Evolutionary conservation across 2,888 invertebrate genomes (phyloP).

Genomic region (Acanthococcus lagerstroemiae): DNA sequence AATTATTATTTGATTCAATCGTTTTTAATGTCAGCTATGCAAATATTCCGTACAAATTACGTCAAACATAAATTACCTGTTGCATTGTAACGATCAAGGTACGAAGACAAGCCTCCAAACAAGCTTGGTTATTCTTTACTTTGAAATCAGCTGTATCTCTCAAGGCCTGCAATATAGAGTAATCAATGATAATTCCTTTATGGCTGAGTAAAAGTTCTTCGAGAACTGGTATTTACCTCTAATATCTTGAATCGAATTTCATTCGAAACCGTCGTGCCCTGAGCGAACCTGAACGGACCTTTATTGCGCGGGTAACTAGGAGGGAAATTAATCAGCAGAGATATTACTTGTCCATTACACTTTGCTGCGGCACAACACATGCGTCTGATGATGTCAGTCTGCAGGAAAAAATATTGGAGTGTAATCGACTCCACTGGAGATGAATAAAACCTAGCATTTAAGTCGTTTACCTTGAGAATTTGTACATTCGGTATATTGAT

Average conservation of each 20-base stretch:
- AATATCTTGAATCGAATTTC: slow-evolving; percentile 60
- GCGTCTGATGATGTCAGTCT: slow-evolving; percentile 50
- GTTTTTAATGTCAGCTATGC: too few relatives aligned
- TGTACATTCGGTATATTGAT: slow-evolving; percentile 63
- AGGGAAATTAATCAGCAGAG: slow-evolving; percentile 60
- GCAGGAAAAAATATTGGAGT: not conserved
- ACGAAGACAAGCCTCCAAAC: slow-evolving; percentile 75
- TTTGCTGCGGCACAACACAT: slow-evolving; percentile 51
- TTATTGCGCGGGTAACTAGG: slow-evolving; percentile 60
- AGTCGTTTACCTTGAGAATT: slow-evolving; percentile 42
- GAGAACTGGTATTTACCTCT: too few relatives aligned
- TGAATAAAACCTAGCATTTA: not conserved
- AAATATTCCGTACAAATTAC: too few relatives aligned
- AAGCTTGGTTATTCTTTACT: slow-evolving; percentile 73
- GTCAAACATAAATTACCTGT: slow-evolving; percentile 44
- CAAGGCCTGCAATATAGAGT: slow-evolving; percentile 45
- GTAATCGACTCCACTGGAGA: slow-evolving; percentile 50
- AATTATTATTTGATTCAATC: too few relatives aligned
- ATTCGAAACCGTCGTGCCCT: slow-evolving; percentile 59
- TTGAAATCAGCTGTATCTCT: slow-evolving; percentile 70
- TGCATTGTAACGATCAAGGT: slow-evolving; percentile 57
- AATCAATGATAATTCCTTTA: too few relatives aligned
- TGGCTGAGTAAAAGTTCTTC: too few relatives aligned
- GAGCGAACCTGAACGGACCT: slow-evolving; percentile 56
- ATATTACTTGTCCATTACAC: slow-evolving; percentile 47